Conservation (phyloP, 2,797 vertebrate species). For the Heliangelus exortis region DNA sequence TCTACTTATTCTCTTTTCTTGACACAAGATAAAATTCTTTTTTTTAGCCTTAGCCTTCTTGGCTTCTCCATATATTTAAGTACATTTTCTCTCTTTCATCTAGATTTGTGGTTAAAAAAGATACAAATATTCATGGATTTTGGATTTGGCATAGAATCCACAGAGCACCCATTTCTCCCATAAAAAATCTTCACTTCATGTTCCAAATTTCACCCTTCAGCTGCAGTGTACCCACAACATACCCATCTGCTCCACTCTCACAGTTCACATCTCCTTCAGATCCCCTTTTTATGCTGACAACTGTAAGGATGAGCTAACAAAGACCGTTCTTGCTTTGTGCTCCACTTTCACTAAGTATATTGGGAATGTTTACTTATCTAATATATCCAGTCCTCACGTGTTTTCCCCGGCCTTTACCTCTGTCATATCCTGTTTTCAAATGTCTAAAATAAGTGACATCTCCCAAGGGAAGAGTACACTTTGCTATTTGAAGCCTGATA, state of each 20-base stretch:
- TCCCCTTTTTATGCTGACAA: not conserved
- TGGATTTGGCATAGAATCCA: not conserved
- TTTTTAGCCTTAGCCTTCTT: not conserved
- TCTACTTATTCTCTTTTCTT: not conserved
- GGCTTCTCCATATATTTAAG: not conserved
- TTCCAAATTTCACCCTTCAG: not conserved
- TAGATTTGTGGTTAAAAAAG: not conserved
- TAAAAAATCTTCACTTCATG: not conserved
- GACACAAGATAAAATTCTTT: not conserved
- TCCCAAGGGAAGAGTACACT: not conserved
- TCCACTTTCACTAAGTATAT: conserved; percentile 30
- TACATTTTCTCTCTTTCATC: not conserved
- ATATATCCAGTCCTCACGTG: conserved; percentile 26
- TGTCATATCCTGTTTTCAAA: not conserved
- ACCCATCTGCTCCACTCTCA: not conserved
- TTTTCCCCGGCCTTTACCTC: not conserved
- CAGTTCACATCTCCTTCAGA: not conserved
- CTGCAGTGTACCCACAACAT: not conserved
- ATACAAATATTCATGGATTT: not conserved
- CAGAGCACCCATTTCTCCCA: not conserved
- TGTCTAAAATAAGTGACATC: not conserved
- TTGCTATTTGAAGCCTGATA: conserved; percentile 7
- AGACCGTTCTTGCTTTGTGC: not conserved
- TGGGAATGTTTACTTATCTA: conserved; percentile 44
- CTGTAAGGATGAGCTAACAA: conserved; percentile 17